Evolutionary conservation across 2,797 vertebrate genomes (phyloP), one percentile per base, ranked within the genome.

Genomic region (Knipowitschia caucasica): DNA sequence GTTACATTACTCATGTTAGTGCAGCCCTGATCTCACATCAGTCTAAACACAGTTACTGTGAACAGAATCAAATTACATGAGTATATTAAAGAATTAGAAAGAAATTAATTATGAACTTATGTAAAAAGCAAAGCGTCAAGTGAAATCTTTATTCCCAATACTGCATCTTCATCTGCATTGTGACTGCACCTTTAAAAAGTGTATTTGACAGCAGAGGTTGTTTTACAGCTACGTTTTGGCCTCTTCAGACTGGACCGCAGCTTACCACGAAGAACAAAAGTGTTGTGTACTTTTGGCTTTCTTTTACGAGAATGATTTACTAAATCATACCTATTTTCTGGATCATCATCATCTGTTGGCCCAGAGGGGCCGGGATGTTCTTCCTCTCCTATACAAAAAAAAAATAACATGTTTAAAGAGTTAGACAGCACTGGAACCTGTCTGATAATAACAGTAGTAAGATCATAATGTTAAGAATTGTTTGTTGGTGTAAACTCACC

Each of bases 311-410:
- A 80, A 65, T 87, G 87, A 88, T 89, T 91, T 86, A 92, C 85
- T 89, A 91, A 87, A 87, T 89, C 94, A 92, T 97, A 99, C 95
- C 96, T 98, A 98, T 98, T 98, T 93, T 98, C 96, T 70, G 94
- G 94, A 89, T 99, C 95, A 58, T 97, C 94, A 81, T 92, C 94
- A 81, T 92, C 93, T 24, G 92, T 91, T 84, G 92, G 91, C 89
- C 91, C 89, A 59, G 88, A 90, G 85, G 92, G 85, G 76, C 89
- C 89, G 79, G 91, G 79, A 40, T 92, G 91, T 49, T 91, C 92
- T 77, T 98, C 95, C 83, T 98, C 95, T 80, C 91, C 95, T 97
- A n/a, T n/a, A n/a, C n/a, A n/a, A 44, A 21, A 53, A 39, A 36
- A 27, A 46, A 59, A 8, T 56, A 36, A 7, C 43, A 2, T 21